phyloP scores from a whole-genome alignment of 1,140 invertebrate species.

The Saxidomus purpurata region DNA sequence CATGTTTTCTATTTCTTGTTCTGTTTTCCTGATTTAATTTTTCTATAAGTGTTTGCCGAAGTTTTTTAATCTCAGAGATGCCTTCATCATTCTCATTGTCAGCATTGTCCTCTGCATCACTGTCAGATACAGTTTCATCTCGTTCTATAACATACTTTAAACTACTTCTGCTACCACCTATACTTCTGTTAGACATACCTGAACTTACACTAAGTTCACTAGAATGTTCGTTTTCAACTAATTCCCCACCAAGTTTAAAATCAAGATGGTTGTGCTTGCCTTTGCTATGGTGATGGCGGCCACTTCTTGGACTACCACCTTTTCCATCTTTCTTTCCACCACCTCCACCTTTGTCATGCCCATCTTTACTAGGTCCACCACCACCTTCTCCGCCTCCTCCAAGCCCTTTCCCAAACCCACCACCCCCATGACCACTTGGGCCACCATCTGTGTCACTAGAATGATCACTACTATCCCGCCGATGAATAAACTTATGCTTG shows the following conservation, averaged over 20 bases:
- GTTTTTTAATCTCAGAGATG: slow-evolving; percentile 41
- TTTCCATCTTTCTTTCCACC: slow-evolving; percentile 63
- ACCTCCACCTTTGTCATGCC: slow-evolving; percentile 66
- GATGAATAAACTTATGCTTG: slow-evolving; percentile 86
- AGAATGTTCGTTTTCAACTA: slow-evolving; percentile 16
- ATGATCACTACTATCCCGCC: slow-evolving; percentile 85
- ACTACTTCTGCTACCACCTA: slow-evolving; percentile 74
- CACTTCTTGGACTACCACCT: slow-evolving; percentile 65
- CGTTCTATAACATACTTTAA: slow-evolving; percentile 76
- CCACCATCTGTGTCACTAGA: slow-evolving; percentile 85
- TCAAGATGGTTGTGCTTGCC: slow-evolving; percentile 56
- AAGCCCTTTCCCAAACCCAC: slow-evolving; percentile 69
- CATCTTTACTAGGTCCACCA: slow-evolving; percentile 74
- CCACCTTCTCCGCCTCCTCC: slow-evolving; percentile 71
- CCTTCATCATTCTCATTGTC: slow-evolving; percentile 54
- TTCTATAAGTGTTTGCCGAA: slow-evolving; percentile 39
- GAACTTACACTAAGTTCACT: slow-evolving; percentile 65
- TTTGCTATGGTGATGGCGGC: slow-evolving; percentile 61
- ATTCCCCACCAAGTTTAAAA: slow-evolving; percentile 29
- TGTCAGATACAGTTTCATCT: slow-evolving; percentile 70
- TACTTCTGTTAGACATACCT: slow-evolving; percentile 66
- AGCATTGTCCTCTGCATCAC: slow-evolving; percentile 72
- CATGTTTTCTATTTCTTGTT: slow-evolving; percentile 44
- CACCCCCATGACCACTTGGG: slow-evolving; percentile 71
- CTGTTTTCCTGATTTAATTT: slow-evolving; percentile 63